Evolutionary conservation across 2,113 vertebrate species (phyloP), one percentile per base, ranked within the genome.

Genomic region (Sinocyclocheilus anophthalmus): DNA sequence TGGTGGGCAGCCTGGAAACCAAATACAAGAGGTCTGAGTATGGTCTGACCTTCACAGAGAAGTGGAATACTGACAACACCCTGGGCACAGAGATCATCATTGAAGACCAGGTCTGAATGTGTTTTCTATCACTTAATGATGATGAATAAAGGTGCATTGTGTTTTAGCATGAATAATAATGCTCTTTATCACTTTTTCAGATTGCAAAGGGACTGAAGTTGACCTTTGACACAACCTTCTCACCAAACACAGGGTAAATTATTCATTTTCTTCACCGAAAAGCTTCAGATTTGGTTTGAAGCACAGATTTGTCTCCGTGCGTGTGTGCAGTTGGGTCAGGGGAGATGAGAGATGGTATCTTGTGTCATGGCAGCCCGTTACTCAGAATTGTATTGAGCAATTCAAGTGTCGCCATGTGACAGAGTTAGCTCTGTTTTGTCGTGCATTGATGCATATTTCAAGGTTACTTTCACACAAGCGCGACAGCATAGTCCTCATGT

Each of bases 21-120:
- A 99, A 99, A 94, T 99, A 99, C 92, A 99, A 99, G 88, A 96
- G 98, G 95, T 92, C 96, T 92, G 98, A 99, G 88, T 99, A 99
- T 88, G 98, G 98, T 82, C 92, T 99, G 94, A 99, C 97, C 91
- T 99, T 99, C 91, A 99, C 98, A 90, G 98, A 99, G 93, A 99
- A 99, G 90, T 99, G 98, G 98, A 99, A 99, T 93, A 99, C 98
- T 37, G 98, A 99, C 94, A 99, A 99, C 94, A 99, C 97, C 87
- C 90, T 99, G 92, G 98, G 98, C 91, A 99, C 98, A 91, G 98
- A 99, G 96, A 98, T 99, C 88, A 96, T 96, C 18, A 93, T 99
- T 92, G 98, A 99, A 97, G 97, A 99, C 93, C 98, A 99, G 97
- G 98, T 99, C 88, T 55, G 92, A 22, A 69, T 55, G 16, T 16